A percentile compares a stretch with the other conserved stretches of the same genome.
These are phyloP conservation scores for Sturmia bella DNA, from an alignment of 2,888 invertebrate species.

Conservation along the genomic window DNA sequence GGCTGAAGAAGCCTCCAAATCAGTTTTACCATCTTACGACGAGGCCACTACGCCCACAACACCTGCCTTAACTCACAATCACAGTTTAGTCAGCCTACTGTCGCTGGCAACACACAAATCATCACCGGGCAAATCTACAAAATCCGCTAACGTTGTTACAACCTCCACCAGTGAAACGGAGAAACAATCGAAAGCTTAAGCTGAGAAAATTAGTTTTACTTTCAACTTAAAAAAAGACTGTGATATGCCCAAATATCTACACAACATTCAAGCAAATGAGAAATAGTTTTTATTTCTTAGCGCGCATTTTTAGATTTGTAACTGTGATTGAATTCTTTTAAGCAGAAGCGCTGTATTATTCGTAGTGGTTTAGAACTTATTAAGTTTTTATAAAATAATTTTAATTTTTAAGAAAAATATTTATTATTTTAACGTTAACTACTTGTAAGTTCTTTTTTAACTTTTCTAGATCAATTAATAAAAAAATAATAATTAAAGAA, in stretches of 20 bases:
- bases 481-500: conserved; percentile 20
- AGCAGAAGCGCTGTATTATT: conserved; percentile 33
- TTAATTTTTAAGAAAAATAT: conserved; percentile 25
- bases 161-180: neutral
- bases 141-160: conserved; percentile 13
- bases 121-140: conserved; percentile 31
- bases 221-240: conserved; percentile 54
- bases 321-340: conserved; percentile 62
- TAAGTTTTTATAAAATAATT: conserved; percentile 3
- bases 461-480: conserved; percentile 29
- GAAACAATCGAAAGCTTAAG: conserved; percentile 52
- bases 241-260: conserved; percentile 57
- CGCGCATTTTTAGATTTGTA: conserved; percentile 31
- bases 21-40: conserved; percentile 60
- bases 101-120: conserved; percentile 38
- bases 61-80: conserved; percentile 33
- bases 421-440: conserved; percentile 60
- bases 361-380: conserved; percentile 25
- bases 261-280: conserved; percentile 3
- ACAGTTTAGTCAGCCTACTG: conserved; percentile 57
- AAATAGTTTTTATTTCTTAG: conserved; percentile 16
- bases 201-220: conserved; percentile 12
- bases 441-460: conserved; percentile 62
- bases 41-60: conserved; percentile 33
- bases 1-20: conserved; percentile 52